Percentiles rank a stretch among this genome's conserved stretches.
These are phyloP conservation scores for Limosa lapponica DNA, from an alignment of 2,797 vertebrate genomes.

Conservation along the genomic window DNA sequence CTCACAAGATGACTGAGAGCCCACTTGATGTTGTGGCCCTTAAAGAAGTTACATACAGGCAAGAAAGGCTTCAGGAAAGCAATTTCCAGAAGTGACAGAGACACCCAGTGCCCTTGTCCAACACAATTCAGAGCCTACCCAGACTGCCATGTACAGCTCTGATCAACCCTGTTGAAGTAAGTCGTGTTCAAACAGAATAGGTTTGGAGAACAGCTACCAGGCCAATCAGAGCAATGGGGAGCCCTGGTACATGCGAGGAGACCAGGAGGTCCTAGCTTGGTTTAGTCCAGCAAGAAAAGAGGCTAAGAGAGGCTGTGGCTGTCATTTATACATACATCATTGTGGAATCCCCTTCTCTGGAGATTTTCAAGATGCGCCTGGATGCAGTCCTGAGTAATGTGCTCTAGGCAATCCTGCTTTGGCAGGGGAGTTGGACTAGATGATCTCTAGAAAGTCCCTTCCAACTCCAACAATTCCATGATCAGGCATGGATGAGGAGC, in stretches of 20 bases:
- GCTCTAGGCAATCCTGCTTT: no score
- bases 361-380: no score
- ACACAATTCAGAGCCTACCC: not conserved
- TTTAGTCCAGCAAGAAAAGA: not conserved
- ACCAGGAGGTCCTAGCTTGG: not conserved
- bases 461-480: no score
- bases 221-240: not conserved
- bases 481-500: not conserved
- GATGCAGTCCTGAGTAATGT: no score
- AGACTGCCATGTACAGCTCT: not conserved
- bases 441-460: no score
- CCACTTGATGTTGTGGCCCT: not conserved
- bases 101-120: not conserved
- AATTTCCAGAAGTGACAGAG: not conserved
- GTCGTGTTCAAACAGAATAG: not conserved
- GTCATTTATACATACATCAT: not conserved
- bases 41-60: not conserved
- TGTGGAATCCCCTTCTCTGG: no score
- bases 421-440: no score
- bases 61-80: not conserved
- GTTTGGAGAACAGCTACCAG: not conserved
- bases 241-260: not conserved
- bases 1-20: not conserved
- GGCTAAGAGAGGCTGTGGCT: not conserved
- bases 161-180: not conserved